Evolutionary conservation across 2,797 vertebrate species (phyloP), one percentile per base, ranked within the genome.

Genomic region (Macroramphosus scolopax): DNA sequence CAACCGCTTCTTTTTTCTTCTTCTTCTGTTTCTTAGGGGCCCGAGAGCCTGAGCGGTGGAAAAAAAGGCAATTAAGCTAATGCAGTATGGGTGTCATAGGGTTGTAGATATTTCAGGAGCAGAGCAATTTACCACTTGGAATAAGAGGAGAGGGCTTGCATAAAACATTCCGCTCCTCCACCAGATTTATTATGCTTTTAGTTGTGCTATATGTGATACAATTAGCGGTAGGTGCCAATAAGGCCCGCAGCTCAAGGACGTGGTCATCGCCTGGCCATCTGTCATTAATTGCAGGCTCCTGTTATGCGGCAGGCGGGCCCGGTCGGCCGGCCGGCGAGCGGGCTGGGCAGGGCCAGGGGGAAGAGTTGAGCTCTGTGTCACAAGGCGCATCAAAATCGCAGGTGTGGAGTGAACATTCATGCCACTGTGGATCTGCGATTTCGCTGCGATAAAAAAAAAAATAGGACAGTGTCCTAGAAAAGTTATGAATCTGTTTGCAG

Each of bases 171-270:
- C 84, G 24, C 90, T 75, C 75, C 20, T 68, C 78, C 72, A 87
- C 83, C 84, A 92, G 92, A 98, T 97, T 98, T 97, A 98, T 96
- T 92, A 94, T 88, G 93, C 94, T 95, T 97, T 97, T 96, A 96
- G 93, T 93, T 93, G 91, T 82, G 85, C 92, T 95, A 92, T 94
- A 92, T 91, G 92, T 90, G 91, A 94, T 94, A 92, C 92, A 95
- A 95, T 95, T 98, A 97, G 90, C 82, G 78, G 82, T 83, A 90
- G 90, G 91, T 95, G 93, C 92, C 94, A 95, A 95, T 92, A 92
- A 92, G 91, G 77, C 88, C 65, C 51, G 88, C 88, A 80, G 92
- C 85, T 93, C 92, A 95, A 96, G 94, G 93, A 95, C 91, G 33
- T 92, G 92, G 93, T 86, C 83, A 80, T 78, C 57, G 75, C 89